A percentile compares a stretch with the other conserved stretches of the same genome.
Conservation (phyloP, 2,113 vertebrate genomes). For the Chaenogobius annularis region DNA sequence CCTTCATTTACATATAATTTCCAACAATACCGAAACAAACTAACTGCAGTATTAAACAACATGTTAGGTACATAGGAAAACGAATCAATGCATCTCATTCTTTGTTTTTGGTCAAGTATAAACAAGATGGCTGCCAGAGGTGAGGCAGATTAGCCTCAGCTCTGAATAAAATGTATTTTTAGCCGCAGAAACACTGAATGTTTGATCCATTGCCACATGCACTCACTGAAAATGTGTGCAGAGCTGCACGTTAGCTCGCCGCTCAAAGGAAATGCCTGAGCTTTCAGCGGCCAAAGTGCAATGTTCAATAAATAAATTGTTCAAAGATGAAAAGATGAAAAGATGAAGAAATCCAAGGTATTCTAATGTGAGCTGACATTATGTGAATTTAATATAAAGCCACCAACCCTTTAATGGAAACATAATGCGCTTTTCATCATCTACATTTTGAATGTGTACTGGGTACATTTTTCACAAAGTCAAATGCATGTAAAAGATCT, state of each 20-base stretch:
- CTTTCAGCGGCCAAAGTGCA: constrained; percentile 26
- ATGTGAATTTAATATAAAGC: background rate
- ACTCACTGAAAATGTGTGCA: constrained; percentile 31
- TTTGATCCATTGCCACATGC: constrained; percentile 31
- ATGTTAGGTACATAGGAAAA: constrained; percentile 16
- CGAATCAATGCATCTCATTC: constrained; percentile 32
- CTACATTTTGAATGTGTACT: background rate
- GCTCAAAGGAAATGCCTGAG: constrained; percentile 56
- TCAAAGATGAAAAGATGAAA: constrained; percentile 13
- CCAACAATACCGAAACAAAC: constrained; percentile 7
- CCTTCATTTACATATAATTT: constrained; percentile 50
- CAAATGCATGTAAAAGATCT: background rate
- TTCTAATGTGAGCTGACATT: constrained; percentile 5
- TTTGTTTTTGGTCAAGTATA: constrained; percentile 27
- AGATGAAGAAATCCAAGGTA: background rate
- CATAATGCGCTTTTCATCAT: background rate
- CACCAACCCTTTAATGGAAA: background rate
- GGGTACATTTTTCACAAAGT: background rate
- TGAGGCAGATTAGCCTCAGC: constrained; percentile 40
- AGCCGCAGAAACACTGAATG: constrained; percentile 10
- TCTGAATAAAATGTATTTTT: constrained; percentile 51
- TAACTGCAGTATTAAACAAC: background rate
- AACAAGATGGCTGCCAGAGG: constrained; percentile 33
- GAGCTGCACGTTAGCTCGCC: constrained; percentile 48
- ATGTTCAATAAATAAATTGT: constrained; percentile 18